phyloP scores from a whole-genome alignment of 1,140 invertebrate genomes.

The Drosophila virilis region DNA sequence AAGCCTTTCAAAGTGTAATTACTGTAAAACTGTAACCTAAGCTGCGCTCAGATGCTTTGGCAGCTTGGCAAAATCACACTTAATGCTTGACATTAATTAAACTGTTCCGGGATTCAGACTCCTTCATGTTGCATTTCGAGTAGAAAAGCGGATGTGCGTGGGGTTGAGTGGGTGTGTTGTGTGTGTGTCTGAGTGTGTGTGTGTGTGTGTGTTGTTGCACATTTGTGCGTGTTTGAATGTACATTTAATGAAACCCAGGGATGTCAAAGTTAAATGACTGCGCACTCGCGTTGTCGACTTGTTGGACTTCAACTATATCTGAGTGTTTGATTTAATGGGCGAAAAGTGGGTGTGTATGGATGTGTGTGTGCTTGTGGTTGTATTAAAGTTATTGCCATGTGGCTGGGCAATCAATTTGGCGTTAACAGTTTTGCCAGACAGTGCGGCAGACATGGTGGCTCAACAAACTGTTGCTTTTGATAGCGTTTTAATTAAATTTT shows the following conservation, averaged over 20 bases:
- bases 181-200: conserved; percentile 8
- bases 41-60: conserved; percentile 2
- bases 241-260: conserved; percentile 48
- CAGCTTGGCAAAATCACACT: conserved; percentile 46
- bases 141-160: neutral
- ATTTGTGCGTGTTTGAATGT: conserved; percentile 2
- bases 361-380: neutral
- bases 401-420: conserved; percentile 46
- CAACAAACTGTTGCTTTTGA: conserved; percentile 60
- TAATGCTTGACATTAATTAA: conserved; percentile 72
- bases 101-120: conserved; percentile 32
- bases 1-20: conserved; percentile 31
- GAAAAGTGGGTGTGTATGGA: neutral
- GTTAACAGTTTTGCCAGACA: conserved; percentile 38
- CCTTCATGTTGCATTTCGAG: conserved; percentile 12
- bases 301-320: neutral
- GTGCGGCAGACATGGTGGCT: neutral
- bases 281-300: neutral
- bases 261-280: conserved; percentile 56
- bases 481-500: conserved; percentile 69
- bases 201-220: conserved; percentile 3
- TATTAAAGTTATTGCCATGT: conserved; percentile 30
- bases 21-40: conserved; percentile 28
- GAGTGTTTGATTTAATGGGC: neutral
- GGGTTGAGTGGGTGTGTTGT: neutral